Base-by-base conservation (phyloP, 37 sponge, comb jelly and placozoan species). In the Tethya wilhelma region DNA sequence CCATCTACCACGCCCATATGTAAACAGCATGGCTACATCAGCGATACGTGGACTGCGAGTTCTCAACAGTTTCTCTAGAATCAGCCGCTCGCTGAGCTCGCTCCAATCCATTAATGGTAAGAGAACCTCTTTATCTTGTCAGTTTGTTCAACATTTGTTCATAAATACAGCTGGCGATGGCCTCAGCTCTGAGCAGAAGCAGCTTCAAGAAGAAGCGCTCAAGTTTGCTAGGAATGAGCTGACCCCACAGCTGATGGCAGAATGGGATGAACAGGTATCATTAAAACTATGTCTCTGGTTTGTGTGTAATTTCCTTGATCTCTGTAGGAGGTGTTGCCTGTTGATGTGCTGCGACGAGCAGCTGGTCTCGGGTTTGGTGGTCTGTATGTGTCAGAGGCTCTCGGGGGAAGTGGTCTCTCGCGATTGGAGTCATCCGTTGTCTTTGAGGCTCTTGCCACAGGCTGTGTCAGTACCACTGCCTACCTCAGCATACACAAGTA, bases 401-500 rank as follows among this genome's bases (percentile, higher is more conserved):
- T 90, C 4, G 94, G 94, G 7, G 94, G 97, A 25, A 84, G 81
- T 74, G 90, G 85, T 19, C 82, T 99, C 14, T 45, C 84, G 0
- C 70, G 99, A 63, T 73, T 92, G n/a, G 99, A 99, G 38, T 65
- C 93, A 7, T 90, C 97, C 8, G 74, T 96, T 1, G 86, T 96
- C 53, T 96, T 94, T 84, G 99, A 99, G 79, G 97, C 97, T 23
- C 69, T 99, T 49, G 80, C 97, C 26, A 89, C 90, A 20, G 99
- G 99, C 1, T 99, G 99, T 88, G 93, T 93, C 25, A 92, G 94
- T 57, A 99, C 99, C 32, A 87, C 99, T 19, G 97, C 99, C 2
- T 99, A 99, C 73, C 77, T 97, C 39, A 92, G 87, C 41, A 95
- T 97, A 20, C 98, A 97, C 82, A 97, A 97, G 96, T 95, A 38